Evolutionary conservation across 2,888 invertebrate species (phyloP).

Genomic region (Steinernema scapterisci): DNA sequence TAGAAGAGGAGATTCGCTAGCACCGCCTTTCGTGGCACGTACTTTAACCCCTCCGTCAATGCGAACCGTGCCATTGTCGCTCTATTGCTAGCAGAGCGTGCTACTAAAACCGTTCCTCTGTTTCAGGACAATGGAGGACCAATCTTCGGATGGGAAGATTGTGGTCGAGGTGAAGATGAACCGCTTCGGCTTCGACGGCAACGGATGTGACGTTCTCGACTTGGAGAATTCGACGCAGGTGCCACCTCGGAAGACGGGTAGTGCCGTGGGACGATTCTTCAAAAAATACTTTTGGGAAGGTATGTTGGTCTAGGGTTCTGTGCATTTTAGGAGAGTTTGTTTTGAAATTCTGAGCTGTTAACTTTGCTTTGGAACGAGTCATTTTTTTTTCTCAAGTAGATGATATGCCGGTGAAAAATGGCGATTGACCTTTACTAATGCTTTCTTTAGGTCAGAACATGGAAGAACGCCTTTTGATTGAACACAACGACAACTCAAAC

Average conservation of each 20-base stretch:
- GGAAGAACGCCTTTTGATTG: neutral
- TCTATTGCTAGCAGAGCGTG: neutral
- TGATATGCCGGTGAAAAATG: neutral
- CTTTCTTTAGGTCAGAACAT: slow-evolving; percentile 4
- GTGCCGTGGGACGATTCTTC: neutral
- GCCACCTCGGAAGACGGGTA: neutral
- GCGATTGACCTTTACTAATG: too few relatives aligned
- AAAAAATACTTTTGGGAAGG: slow-evolving; percentile 25
- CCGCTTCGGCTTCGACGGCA: neutral
- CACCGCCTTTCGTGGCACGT: neutral
- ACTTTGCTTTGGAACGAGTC: too few relatives aligned
- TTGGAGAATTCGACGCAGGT: neutral
- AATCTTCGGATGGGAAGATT: neutral
- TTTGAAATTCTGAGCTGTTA: too few relatives aligned
- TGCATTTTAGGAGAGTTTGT: neutral
- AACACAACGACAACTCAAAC: neutral
- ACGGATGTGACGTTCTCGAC: neutral
- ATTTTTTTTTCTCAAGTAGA: neutral
- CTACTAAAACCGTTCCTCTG: neutral
- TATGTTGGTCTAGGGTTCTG: neutral
- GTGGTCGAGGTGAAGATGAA: neutral
- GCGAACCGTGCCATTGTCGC: neutral
- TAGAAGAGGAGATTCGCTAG: neutral
- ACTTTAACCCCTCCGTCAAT: neutral
- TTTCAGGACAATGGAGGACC: neutral